phyloP scores from a whole-genome alignment of 2,113 vertebrate species.

The Bubo bubo region DNA sequence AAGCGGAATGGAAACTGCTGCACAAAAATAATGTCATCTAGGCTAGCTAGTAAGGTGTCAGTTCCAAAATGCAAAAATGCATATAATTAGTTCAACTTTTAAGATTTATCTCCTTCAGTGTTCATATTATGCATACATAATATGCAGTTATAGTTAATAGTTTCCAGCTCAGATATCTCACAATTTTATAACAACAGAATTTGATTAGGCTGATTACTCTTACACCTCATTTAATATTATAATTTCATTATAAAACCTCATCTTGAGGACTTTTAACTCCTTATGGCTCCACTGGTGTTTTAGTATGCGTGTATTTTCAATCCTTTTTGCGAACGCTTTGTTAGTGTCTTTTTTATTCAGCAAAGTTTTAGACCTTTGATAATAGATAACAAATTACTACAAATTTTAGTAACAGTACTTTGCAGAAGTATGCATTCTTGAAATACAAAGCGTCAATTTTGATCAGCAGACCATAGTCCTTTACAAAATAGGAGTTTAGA shows the following conservation, averaged over 20 bases:
- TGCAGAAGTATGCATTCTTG: background rate
- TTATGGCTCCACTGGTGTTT: background rate
- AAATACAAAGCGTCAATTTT: background rate
- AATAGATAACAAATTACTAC: background rate
- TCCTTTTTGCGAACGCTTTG: background rate
- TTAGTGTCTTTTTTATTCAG: background rate
- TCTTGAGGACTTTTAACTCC: background rate
- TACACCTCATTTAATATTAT: background rate
- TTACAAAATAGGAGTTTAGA: background rate
- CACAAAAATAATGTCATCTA: background rate
- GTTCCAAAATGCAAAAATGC: background rate
- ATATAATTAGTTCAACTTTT: background rate
- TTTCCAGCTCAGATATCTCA: constrained; percentile 35
- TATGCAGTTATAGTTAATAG: background rate
- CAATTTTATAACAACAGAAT: background rate
- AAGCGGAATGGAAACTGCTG: background rate
- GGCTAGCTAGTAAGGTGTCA: background rate
- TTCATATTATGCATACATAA: background rate
- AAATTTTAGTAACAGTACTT: background rate
- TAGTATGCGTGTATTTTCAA: background rate
- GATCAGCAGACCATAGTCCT: background rate
- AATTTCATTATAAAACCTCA: constrained; percentile 7
- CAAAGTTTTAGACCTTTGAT: background rate
- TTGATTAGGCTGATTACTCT: constrained; percentile 19
- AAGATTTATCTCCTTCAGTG: background rate